A percentile compares a stretch with the other conserved stretches of the same genome.
Evolutionary conservation across 2,113 vertebrate species (phyloP).

Genomic region (Gymnocephalus cernua): DNA sequence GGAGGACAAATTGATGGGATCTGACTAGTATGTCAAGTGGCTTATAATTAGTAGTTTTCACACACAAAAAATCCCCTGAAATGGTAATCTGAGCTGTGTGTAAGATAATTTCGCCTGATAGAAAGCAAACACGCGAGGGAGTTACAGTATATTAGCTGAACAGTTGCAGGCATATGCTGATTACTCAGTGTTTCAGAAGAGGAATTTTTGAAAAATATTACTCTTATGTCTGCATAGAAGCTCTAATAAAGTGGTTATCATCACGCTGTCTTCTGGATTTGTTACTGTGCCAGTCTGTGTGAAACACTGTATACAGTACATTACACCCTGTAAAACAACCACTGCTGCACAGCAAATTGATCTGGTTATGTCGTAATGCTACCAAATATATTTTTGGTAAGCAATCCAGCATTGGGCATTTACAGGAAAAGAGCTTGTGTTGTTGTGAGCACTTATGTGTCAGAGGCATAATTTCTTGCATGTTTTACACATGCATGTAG

Average conservation of each 20-base stretch:
- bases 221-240: not conserved
- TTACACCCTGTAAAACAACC: not conserved
- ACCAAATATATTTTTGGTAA: not conserved
- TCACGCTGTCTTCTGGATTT: not conserved
- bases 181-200: slow-evolving; percentile 32
- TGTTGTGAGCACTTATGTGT: slow-evolving; percentile 3
- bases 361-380: not conserved
- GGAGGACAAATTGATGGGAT: slow-evolving; percentile 34
- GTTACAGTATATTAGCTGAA: slow-evolving; percentile 2
- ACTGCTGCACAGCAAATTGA: not conserved
- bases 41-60: slow-evolving; percentile 49
- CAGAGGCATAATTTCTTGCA: not conserved
- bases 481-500: slow-evolving; percentile 14
- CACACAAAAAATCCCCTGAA: slow-evolving; percentile 10
- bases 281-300: not conserved
- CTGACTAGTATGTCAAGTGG: slow-evolving; percentile 42
- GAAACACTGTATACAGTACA: not conserved
- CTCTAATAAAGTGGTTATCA: slow-evolving; percentile 10
- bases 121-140: slow-evolving; percentile 22
- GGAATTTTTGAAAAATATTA: slow-evolving; percentile 4
- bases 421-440: not conserved
- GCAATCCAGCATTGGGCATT: not conserved
- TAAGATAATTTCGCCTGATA: slow-evolving; percentile 13
- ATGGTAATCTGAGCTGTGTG: slow-evolving; percentile 27
- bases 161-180: slow-evolving; percentile 22